Conservation (phyloP, 2,888 invertebrate species). For the Corythucha ciliata region DNA sequence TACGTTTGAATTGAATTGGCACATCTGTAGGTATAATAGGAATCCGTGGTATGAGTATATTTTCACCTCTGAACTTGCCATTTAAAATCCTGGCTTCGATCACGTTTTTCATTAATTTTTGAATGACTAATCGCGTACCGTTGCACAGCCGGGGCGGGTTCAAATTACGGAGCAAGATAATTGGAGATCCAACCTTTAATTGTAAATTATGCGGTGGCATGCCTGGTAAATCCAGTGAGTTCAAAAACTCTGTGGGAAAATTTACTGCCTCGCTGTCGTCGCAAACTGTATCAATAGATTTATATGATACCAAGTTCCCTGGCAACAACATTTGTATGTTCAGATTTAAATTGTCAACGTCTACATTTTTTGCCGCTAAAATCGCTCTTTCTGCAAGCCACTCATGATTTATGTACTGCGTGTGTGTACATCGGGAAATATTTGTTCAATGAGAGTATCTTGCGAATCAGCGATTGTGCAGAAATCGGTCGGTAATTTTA, state of each 20-base stretch:
- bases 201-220: constrained; percentile 29
- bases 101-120: constrained; percentile 34
- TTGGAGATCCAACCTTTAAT: constrained; percentile 35
- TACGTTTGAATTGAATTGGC: constrained; percentile 30
- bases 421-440: constrained; percentile 38
- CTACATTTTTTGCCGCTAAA: constrained; percentile 39
- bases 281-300: constrained; percentile 35
- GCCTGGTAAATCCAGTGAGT: constrained; percentile 36
- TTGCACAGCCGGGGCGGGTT: constrained; percentile 36
- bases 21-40: constrained; percentile 17
- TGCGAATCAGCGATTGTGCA: constrained; percentile 35
- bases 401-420: constrained; percentile 36
- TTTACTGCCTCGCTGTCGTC: constrained; percentile 30
- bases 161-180: constrained; percentile 36
- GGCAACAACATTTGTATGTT: constrained; percentile 34
- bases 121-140: constrained; percentile 34
- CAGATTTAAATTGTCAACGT: constrained; percentile 38
- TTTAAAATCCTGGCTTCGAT: constrained; percentile 34
- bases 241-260: constrained; percentile 38
- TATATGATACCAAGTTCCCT: constrained; percentile 33
- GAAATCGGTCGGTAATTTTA: constrained; percentile 37
- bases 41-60: constrained; percentile 31
- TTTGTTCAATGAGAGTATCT: constrained; percentile 35
- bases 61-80: constrained; percentile 34
- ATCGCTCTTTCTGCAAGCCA: constrained; percentile 37